Base-by-base conservation (phyloP, 2,113 vertebrate species). In the Trochalopteron elliotii region DNA sequence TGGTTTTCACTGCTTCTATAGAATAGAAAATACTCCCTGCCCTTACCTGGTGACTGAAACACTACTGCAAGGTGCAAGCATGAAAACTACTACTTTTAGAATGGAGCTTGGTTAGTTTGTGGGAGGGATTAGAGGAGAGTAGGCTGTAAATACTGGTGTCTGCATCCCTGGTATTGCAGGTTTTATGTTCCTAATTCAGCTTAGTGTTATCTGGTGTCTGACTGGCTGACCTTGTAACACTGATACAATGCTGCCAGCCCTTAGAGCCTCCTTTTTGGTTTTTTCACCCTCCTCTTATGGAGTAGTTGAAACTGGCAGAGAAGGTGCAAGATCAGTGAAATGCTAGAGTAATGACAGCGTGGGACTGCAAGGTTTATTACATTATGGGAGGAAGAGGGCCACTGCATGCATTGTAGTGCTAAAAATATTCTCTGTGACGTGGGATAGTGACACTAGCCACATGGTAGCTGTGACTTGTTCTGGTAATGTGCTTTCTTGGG, bases 241-340 rank as follows among this genome's bases (percentile, higher is more conserved):
- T 81, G 80, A 56, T 71, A 78, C 5, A 44, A 28, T 47, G 60
- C 78, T 94, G 61, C 70, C 60, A 87, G 44, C 18, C 22, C 33
- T 40, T 60, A 47, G 6, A 68, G 44, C 19, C 22, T 45, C 10
- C 16, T 33, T 44, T 59, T 52, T n/a, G 7, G 10, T 27, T 63
- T 31, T 21, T 11, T 35, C 0, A 0, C 12, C 20, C 2, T 2
- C 6, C 13, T 67, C 30, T 33, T 39, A 53, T 2, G 10, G 11
- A 84, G 22, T 78, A 59, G 47, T 44, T 90, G 71, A 56, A 94
- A 88, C 52, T 47, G 30, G 39, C 55, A 70, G 52, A 77, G 57
- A 70, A 88, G 3, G 44, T 63, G 44, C 30, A 77, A 50, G 31
- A 67, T 83, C 30, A 44, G 55, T 88, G 56, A 80, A 88, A 89